Percentiles rank a stretch among this genome's conserved stretches.
Evolutionary conservation across 2,888 invertebrate genomes (phyloP).

Genomic region (Leptarthrus brevirostris): DNA sequence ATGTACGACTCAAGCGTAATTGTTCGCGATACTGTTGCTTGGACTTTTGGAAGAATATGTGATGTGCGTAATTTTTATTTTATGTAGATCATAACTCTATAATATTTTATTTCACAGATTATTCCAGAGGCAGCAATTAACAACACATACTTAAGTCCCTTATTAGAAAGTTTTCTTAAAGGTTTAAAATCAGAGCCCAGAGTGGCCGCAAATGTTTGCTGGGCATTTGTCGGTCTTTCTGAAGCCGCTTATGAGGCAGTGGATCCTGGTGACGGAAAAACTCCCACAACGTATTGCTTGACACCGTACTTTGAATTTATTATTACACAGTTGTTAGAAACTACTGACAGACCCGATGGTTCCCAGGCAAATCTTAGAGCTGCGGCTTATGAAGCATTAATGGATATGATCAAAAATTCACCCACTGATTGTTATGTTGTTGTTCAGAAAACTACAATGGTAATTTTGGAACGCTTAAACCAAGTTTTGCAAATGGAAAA

Average conservation of each 20-base stretch:
- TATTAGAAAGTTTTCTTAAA: conserved; percentile 83
- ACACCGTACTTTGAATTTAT: conserved; percentile 95
- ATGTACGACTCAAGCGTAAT: conserved; percentile 95
- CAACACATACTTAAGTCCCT: conserved; percentile 82
- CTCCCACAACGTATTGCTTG: conserved; percentile 92
- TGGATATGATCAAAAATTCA: conserved; percentile 99
- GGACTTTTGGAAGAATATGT: conserved; percentile 98
- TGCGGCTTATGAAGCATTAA: conserved; percentile 98
- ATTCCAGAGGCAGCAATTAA: conserved; percentile 95
- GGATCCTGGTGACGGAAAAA: conserved; percentile 71
- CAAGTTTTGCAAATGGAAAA: conserved; percentile 95
- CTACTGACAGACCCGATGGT: conserved; percentile 94
- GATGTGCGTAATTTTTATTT: conserved; percentile 80
- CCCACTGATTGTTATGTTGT: conserved; percentile 96
- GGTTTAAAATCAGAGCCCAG: conserved; percentile 93
- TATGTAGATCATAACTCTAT: neutral
- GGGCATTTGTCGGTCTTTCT: conserved; percentile 97
- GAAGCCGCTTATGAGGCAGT: conserved; percentile 96
- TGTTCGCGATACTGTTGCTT: conserved; percentile 96
- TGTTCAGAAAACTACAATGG: conserved; percentile 96
- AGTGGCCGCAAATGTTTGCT: conserved; percentile 98
- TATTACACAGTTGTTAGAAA: conserved; percentile 88
- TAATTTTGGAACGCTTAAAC: conserved; percentile 92
- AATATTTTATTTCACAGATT: conserved; percentile 64
- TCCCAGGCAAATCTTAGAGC: conserved; percentile 93